Evolutionary conservation across 2,888 invertebrate species (phyloP).

Genomic region (Drosophila putrida): DNA sequence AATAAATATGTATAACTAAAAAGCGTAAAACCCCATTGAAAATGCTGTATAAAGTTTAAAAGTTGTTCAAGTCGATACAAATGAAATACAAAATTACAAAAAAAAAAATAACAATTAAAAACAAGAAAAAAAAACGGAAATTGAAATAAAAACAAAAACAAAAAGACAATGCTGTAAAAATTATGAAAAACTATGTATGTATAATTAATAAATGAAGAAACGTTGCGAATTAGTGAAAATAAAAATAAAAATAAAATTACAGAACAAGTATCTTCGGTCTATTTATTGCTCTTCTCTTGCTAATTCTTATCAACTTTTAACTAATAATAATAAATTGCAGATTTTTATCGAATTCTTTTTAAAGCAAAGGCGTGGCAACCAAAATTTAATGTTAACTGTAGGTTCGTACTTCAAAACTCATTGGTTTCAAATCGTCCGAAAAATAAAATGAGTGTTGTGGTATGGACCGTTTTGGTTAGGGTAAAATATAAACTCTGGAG

Average conservation of each 20-base stretch:
- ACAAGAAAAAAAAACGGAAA: slow-evolving; percentile 1
- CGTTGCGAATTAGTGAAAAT: slow-evolving; percentile 75
- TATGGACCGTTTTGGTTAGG: too few relatives aligned
- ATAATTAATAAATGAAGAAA: slow-evolving; percentile 66
- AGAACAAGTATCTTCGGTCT: slow-evolving; percentile 17
- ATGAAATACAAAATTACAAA: slow-evolving; percentile 27
- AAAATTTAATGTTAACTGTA: too few relatives aligned
- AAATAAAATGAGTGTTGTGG: too few relatives aligned
- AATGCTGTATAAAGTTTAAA: slow-evolving; percentile 73
- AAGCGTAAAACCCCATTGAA: slow-evolving; percentile 47
- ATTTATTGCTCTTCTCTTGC: too few relatives aligned
- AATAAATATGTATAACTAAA: slow-evolving; percentile 39
- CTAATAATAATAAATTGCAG: too few relatives aligned
- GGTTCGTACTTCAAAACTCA: too few relatives aligned
- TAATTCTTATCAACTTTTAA: too few relatives aligned
- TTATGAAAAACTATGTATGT: slow-evolving; percentile 72
- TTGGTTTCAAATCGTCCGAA: too few relatives aligned
- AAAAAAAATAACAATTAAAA: slow-evolving; percentile 12
- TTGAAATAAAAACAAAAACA: slow-evolving; percentile 24
- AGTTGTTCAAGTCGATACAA: slow-evolving; percentile 66
- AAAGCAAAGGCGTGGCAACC: too few relatives aligned
- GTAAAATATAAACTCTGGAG: too few relatives aligned
- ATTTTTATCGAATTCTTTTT: too few relatives aligned
- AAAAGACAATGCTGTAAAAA: slow-evolving; percentile 68
- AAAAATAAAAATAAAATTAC: slow-evolving; percentile 62